Conservation (phyloP, 2,888 invertebrate genomes). For the Chelonus formosanus region DNA sequence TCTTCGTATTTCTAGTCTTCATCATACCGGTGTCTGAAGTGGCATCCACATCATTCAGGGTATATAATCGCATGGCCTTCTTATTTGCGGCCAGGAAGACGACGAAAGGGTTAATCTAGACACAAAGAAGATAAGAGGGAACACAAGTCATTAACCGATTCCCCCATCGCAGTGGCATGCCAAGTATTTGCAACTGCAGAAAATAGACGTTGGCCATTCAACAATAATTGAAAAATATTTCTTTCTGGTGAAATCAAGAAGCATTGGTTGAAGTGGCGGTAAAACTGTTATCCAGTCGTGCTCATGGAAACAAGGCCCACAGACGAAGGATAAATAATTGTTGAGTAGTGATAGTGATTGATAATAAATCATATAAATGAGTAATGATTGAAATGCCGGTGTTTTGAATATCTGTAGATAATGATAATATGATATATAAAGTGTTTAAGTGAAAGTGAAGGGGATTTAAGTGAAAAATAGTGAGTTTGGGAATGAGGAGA, state of each 20-base stretch:
- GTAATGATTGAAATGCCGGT: too few relatives aligned
- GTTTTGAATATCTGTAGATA: not conserved
- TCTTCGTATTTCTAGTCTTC: slow-evolving; percentile 24
- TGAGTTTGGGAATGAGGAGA: slow-evolving; percentile 59
- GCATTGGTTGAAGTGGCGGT: too few relatives aligned
- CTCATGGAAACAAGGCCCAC: too few relatives aligned
- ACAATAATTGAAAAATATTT: too few relatives aligned
- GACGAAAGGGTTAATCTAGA: not conserved
- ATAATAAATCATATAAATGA: too few relatives aligned
- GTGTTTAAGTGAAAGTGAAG: slow-evolving; percentile 4
- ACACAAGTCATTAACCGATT: slow-evolving; percentile 31
- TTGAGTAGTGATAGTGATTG: too few relatives aligned
- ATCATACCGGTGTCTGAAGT: not conserved
- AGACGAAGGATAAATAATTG: too few relatives aligned
- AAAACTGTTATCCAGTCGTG: too few relatives aligned
- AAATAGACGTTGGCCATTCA: too few relatives aligned
- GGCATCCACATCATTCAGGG: slow-evolving; percentile 1
- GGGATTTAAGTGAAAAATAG: not conserved
- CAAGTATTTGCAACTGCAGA: slow-evolving; percentile 6
- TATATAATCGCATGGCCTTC: slow-evolving; percentile 8
- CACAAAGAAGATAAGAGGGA: slow-evolving; percentile 3
- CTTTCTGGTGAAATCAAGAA: too few relatives aligned
- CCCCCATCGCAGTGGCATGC: not conserved
- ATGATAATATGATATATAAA: not conserved
- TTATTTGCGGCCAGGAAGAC: slow-evolving; percentile 15